A percentile compares a stretch with the other conserved stretches of the same genome.
phyloP scores from a whole-genome alignment of 2,888 invertebrate genomes.

The Luffia ferchaultella region DNA sequence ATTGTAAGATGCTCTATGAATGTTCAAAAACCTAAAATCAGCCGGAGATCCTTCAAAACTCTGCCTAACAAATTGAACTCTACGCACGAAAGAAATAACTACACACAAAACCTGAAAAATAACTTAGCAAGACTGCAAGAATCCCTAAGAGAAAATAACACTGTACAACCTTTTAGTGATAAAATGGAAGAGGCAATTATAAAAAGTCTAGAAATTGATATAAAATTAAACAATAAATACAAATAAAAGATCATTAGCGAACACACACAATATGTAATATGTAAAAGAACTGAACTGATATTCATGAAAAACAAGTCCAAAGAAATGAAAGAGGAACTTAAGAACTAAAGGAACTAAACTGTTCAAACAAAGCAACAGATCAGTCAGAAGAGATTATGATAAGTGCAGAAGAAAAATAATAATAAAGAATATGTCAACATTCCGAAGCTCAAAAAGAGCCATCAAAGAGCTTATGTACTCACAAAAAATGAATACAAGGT shows the following conservation, averaged over 20 bases:
- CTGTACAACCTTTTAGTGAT: neutral
- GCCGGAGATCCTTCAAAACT: neutral
- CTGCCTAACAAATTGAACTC: neutral
- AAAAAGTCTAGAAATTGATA: neutral
- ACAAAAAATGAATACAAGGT: neutral
- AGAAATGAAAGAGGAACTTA: conserved; percentile 4
- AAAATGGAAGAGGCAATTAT: neutral
- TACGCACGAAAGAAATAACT: neutral
- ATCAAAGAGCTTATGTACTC: neutral
- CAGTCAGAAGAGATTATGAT: conserved; percentile 1
- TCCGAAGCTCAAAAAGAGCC: neutral
- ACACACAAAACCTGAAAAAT: neutral
- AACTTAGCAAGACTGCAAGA: neutral
- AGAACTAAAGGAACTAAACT: too few species aligned
- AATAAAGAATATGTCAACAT: neutral
- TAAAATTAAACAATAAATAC: neutral
- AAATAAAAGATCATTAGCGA: neutral
- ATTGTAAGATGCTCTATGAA: neutral
- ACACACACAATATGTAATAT: neutral
- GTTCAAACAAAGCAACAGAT: neutral
- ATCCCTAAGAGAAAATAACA: neutral
- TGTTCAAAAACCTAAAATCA: neutral
- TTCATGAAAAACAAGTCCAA: conserved; percentile 4
- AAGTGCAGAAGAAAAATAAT: conserved; percentile 1
- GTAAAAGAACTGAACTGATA: conserved; percentile 2